These are phyloP conservation scores for Dryadula phaetusa DNA, from an alignment of 2,888 invertebrate species.

Conservation along the genomic window DNA sequence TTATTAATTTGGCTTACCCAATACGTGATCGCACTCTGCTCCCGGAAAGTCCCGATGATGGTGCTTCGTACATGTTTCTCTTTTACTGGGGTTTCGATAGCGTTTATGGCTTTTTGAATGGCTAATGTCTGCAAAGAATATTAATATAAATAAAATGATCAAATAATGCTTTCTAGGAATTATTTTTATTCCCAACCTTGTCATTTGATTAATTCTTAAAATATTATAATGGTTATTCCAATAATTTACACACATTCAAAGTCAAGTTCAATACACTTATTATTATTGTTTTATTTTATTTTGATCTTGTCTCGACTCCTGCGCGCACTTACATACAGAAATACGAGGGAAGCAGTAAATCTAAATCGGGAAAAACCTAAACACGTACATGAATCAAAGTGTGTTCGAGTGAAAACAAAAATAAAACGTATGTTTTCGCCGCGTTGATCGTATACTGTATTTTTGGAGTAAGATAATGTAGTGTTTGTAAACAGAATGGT, in stretches of 20 bases:
- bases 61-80: conserved; percentile 99
- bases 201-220: no score
- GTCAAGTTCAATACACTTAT: not conserved
- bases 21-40: conserved; percentile 95
- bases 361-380: conserved; percentile 8
- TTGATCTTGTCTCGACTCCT: not conserved
- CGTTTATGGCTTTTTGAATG: conserved; percentile 96
- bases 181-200: no score
- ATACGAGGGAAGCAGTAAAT: conserved; percentile 1
- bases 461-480: conserved; percentile 23
- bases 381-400: conserved; percentile 5
- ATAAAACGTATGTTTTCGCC: conserved; percentile 16
- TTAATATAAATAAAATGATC: not conserved
- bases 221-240: not conserved
- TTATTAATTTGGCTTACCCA: conserved; percentile 85
- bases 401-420: conserved; percentile 18
- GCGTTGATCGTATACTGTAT: conserved; percentile 40
- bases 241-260: not conserved
- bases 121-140: conserved; percentile 88
- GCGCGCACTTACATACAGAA: not conserved
- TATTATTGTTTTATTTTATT: not conserved
- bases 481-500: conserved; percentile 38
- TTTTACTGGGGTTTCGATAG: conserved; percentile 96
- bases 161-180: not conserved
- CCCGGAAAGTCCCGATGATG: conserved; percentile 97